Evolutionary conservation across 2,113 vertebrate genomes (phyloP).

Genomic region (Chionomys nivalis): DNA sequence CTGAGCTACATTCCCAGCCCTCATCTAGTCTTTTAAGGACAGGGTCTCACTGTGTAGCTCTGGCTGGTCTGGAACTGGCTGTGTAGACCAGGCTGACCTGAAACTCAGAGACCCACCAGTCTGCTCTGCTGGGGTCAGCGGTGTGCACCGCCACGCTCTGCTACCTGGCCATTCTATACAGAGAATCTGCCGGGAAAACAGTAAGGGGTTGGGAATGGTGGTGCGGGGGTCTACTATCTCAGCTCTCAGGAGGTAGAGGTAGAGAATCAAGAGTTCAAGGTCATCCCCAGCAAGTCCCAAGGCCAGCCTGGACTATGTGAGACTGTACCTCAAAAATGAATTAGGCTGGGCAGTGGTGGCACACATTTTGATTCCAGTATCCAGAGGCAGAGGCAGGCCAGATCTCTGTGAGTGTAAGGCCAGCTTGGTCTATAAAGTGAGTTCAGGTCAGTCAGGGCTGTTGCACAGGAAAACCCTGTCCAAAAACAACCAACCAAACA

Average conservation of each 20-base stretch:
- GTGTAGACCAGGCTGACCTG: background rate
- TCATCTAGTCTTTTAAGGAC: background rate
- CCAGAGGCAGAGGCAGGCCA: too few relatives aligned
- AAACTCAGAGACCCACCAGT: background rate
- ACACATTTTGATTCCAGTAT: too few relatives aligned
- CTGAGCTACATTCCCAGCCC: background rate
- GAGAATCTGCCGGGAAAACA: too few relatives aligned
- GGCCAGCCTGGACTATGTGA: background rate
- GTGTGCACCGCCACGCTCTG: background rate
- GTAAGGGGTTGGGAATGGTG: background rate
- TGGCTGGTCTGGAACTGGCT: background rate
- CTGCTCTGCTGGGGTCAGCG: background rate
- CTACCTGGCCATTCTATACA: background rate
- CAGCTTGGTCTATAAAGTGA: too few relatives aligned
- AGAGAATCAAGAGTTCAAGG: background rate
- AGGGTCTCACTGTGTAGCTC: background rate
- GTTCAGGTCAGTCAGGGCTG: background rate
- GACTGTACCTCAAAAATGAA: background rate
- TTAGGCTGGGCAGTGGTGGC: background rate
- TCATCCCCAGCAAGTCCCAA: background rate
- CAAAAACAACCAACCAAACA: too few relatives aligned
- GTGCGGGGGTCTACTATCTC: background rate
- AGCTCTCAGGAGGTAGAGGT: background rate
- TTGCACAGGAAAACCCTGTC: too few relatives aligned
- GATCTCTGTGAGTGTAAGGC: too few relatives aligned